A percentile compares a stretch with the other conserved stretches of the same genome.
Evolutionary conservation across 2,797 vertebrate genomes (phyloP).

Genomic region (Sternarchorhynchus goeldii): DNA sequence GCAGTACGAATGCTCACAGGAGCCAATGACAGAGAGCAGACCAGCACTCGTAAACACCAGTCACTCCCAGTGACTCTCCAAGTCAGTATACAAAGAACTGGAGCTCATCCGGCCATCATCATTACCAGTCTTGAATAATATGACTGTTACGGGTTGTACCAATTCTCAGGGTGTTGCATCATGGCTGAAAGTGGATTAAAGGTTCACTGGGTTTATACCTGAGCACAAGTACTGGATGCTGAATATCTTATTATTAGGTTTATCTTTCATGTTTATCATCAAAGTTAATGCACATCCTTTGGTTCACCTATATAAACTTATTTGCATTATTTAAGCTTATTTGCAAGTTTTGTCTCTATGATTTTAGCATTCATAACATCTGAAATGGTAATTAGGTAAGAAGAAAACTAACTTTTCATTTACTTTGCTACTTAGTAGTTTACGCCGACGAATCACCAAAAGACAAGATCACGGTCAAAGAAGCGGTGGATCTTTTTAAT

Average conservation of each 20-base stretch:
- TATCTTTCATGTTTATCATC: not conserved
- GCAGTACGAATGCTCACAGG: not conserved
- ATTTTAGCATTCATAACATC: not conserved
- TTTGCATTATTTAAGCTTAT: slow-evolving; percentile 8
- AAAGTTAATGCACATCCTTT: not conserved
- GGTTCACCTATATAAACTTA: not conserved
- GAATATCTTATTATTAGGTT: slow-evolving; percentile 2
- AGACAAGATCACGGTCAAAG: not conserved
- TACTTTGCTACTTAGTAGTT: not conserved
- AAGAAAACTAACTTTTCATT: not conserved
- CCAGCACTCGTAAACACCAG: not conserved
- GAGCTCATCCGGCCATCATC: not conserved
- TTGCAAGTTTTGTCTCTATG: not conserved
- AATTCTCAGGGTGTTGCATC: not conserved
- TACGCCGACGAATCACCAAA: not conserved
- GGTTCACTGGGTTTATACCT: too few relatives aligned
- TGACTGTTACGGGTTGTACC: not conserved
- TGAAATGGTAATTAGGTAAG: not conserved
- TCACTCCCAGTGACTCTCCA: not conserved
- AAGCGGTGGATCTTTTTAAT: not conserved
- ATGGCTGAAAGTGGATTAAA: too few relatives aligned
- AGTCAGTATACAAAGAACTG: not conserved
- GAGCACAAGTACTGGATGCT: not conserved
- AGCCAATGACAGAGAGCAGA: slow-evolving; percentile 2
- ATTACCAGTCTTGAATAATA: not conserved